Percentiles rank a stretch among this genome's conserved stretches.
Evolutionary conservation across 1,140 invertebrate species (phyloP).

Genomic region (Babylonia areolata): DNA sequence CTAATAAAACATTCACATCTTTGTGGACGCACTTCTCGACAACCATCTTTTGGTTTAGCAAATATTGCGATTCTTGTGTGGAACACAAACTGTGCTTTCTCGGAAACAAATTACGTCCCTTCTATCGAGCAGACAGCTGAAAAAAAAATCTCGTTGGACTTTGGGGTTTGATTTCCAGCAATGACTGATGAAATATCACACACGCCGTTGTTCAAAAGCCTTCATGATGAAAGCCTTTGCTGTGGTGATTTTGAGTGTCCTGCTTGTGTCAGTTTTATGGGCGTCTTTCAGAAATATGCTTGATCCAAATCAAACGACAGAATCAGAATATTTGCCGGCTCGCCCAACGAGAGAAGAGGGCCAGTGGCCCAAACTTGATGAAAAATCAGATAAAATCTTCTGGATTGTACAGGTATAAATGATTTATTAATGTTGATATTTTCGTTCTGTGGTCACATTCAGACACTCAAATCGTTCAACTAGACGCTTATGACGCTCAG

Average conservation of each 20-base stretch:
- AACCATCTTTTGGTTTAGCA: neutral
- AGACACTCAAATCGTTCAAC: no score
- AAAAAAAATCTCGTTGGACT: neutral
- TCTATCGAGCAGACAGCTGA: neutral
- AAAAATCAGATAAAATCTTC: conserved; percentile 53
- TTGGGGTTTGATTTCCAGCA: neutral
- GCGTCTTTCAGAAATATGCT: neutral
- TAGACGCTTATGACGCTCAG: no score
- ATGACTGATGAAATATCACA: conserved; percentile 25
- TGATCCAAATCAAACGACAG: conserved; percentile 15
- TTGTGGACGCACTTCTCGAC: no score
- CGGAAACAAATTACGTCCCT: neutral
- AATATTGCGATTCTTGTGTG: neutral
- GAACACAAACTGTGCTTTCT: neutral
- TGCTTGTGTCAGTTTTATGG: neutral
- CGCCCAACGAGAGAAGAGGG: neutral
- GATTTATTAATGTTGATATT: no score
- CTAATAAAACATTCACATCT: no score
- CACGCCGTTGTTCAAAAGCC: neutral
- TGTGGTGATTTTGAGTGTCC: neutral
- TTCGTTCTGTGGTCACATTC: no score
- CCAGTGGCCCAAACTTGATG: conserved; percentile 23
- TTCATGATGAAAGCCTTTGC: conserved; percentile 13
- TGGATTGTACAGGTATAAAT: conserved; percentile 71
- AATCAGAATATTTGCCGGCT: neutral